Percentiles rank a stretch among this genome's conserved stretches.
These are phyloP conservation scores for Sarcophaga bullata DNA, from an alignment of 1,140 invertebrate species.

Conservation along the genomic window DNA sequence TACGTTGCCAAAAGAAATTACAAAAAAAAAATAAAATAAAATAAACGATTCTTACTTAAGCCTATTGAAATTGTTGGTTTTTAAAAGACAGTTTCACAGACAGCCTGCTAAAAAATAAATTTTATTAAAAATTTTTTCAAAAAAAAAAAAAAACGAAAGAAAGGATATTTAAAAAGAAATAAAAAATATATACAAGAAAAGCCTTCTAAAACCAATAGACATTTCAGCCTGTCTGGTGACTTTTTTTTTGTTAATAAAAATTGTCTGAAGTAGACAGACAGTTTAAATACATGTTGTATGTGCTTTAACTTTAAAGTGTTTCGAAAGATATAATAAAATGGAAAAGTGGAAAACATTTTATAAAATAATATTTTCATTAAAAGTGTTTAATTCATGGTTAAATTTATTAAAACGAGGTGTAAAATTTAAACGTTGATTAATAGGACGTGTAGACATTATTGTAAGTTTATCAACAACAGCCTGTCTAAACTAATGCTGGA, in stretches of 20 bases:
- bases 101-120: background rate
- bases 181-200: background rate
- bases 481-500: no score
- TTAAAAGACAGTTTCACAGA: background rate
- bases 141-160: background rate
- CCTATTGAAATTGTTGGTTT: no score
- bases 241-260: background rate
- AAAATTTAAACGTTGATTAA: background rate
- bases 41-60: background rate
- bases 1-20: conserved; percentile 8
- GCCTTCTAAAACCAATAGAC: background rate
- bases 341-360: background rate
- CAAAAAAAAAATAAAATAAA: no score
- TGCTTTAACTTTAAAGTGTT: no score
- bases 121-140: background rate
- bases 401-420: conserved; percentile 11
- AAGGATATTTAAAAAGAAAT: background rate
- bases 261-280: no score
- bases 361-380: background rate
- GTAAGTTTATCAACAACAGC: no score
- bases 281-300: no score
- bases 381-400: background rate
- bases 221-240: background rate
- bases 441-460: background rate
- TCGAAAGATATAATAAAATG: background rate